phyloP scores from a whole-genome alignment of 2,797 vertebrate species.

The Prionace glauca region DNA sequence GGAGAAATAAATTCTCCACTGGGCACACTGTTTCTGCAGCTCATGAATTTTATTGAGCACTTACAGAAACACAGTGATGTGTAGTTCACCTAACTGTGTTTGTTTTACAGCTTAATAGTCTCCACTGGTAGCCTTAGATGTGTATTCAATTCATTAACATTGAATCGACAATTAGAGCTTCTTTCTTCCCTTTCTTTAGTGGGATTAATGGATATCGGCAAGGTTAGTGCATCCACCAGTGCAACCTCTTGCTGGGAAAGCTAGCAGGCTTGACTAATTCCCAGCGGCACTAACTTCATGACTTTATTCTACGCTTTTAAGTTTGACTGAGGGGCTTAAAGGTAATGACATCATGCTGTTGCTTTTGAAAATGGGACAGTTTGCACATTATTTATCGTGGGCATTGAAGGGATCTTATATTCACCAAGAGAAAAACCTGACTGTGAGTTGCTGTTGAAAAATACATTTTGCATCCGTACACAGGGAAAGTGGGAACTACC shows the following conservation, averaged over 20 bases:
- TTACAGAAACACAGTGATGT: slow-evolving; percentile 33
- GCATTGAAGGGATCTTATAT: not conserved
- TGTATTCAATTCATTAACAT: slow-evolving; percentile 63
- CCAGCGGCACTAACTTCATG: slow-evolving; percentile 62
- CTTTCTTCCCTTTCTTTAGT: slow-evolving; percentile 56
- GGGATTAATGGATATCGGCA: slow-evolving; percentile 66
- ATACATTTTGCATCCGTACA: not conserved
- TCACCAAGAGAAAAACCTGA: not conserved
- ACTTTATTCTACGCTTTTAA: slow-evolving; percentile 64
- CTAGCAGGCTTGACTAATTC: slow-evolving; percentile 67
- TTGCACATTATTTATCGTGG: slow-evolving; percentile 3
- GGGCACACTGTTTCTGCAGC: slow-evolving; percentile 12
- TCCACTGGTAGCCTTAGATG: slow-evolving; percentile 58
- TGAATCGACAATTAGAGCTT: slow-evolving; percentile 65
- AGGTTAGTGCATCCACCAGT: slow-evolving; percentile 58
- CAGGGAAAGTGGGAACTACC: not conserved
- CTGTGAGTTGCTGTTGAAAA: not conserved
- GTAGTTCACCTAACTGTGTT: slow-evolving; percentile 49
- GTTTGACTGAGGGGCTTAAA: slow-evolving; percentile 58
- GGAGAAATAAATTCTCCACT: not conserved
- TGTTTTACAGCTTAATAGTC: slow-evolving; percentile 58
- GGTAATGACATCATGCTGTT: slow-evolving; percentile 56
- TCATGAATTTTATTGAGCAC: slow-evolving; percentile 37
- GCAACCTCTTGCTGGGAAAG: slow-evolving; percentile 63
- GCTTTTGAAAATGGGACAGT: slow-evolving; percentile 46